Base-by-base conservation (phyloP, 2,113 vertebrate genomes). In the Notothenia coriiceps region DNA sequence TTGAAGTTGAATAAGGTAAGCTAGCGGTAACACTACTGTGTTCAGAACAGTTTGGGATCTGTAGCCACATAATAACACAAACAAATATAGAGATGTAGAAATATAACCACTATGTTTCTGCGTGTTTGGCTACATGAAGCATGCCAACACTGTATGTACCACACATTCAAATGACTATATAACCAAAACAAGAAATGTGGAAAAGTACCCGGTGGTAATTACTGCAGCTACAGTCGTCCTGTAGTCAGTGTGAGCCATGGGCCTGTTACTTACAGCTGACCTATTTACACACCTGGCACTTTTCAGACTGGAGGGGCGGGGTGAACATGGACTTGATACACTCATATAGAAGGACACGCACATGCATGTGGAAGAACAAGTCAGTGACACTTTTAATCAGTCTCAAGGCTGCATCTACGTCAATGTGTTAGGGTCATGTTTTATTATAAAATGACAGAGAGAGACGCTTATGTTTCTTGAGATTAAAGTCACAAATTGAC, bases 201-300 rank as follows among this genome's bases (percentile, higher is more conserved):
- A 83, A 77, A 72, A 54, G 4, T 51, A 49, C 71, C 64, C 63
- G 29, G 20, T 50, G 67, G 10, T 60, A 75, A 65, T 67, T 50
- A 74, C 33, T 54, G 17, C 4, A 20, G n/a, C 63, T 60, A 15
- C 2, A 43, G 71, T 47, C 61, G 57, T 70, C 29, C 51, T 68
- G 51, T n/a, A 52, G 50, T 57, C 61, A 25, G 40, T 43, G 33
- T 61, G 46, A 86, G 49, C 47, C 18, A 25, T 0, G 10, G 68
- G 65, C 63, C 44, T 66, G 55, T 89, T 89, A 86, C 69, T 83
- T 74, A 88, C 89, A 89, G 86, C 69, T 86, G 90, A 91, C 90
- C 93, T 90, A 91, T 89, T 92, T 92, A 63, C 86, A 90, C 83
- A 92, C 85, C 79, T 84, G 84, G 47, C 60, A 54, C 70, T 74